Evolutionary conservation across 1,140 invertebrate genomes (phyloP).

Genomic region (Stegodyphus mimosarum): DNA sequence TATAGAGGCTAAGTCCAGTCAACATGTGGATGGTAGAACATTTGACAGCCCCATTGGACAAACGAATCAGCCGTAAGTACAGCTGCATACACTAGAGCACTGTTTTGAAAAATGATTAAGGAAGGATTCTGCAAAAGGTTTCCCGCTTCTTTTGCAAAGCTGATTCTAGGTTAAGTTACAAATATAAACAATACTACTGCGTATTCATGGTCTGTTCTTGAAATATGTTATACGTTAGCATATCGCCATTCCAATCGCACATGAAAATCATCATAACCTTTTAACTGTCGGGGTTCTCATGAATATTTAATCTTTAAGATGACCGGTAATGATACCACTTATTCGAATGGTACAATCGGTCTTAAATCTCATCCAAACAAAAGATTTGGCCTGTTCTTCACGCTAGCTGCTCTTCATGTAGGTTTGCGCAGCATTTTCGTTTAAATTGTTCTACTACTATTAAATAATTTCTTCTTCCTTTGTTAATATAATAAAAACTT

Average conservation of each 20-base stretch:
- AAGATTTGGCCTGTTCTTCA: conserved; percentile 17
- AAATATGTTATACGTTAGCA: background rate
- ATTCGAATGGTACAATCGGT: conserved; percentile 15
- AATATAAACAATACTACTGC: conserved; percentile 22
- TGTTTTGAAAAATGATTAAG: background rate
- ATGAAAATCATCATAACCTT: conserved; percentile 30
- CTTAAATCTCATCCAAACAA: conserved; percentile 11
- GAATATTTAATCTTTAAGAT: conserved; percentile 7
- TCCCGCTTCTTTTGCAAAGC: conserved; percentile 11
- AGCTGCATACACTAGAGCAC: background rate
- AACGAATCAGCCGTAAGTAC: no score
- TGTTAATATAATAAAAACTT: no score
- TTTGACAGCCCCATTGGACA: no score
- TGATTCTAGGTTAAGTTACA: conserved; percentile 11
- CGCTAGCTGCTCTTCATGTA: conserved; percentile 7
- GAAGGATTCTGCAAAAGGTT: conserved; percentile 26
- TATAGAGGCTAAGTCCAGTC: no score
- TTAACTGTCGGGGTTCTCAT: conserved; percentile 15
- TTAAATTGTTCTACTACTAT: no score
- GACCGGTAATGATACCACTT: conserved; percentile 5
- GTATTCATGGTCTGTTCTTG: conserved; percentile 3
- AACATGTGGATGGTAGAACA: no score
- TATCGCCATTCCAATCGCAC: conserved; percentile 17
- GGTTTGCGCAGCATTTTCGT: background rate
- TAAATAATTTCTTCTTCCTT: no score